These are phyloP conservation scores for Heterodera filipjevi DNA, from an alignment of 2,888 invertebrate species.

Conservation along the genomic window DNA sequence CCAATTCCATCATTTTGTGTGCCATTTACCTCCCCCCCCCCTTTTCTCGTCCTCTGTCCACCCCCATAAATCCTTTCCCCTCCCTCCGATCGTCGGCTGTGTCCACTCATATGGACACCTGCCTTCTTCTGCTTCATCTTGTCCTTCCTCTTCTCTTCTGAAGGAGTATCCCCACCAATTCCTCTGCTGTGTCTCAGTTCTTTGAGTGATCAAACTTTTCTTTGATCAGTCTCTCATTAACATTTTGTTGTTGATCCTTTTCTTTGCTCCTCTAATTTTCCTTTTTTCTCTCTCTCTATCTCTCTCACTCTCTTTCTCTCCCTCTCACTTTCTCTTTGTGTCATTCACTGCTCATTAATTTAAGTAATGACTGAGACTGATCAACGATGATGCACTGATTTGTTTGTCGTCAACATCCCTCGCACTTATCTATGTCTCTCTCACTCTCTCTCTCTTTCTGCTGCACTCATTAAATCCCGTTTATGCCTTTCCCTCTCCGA, in stretches of 20 bases:
- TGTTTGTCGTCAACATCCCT: not conserved
- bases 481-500: not conserved
- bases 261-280: not conserved
- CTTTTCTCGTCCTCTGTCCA: not conserved
- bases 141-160: not conserved
- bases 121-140: not conserved
- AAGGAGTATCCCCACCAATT: not conserved
- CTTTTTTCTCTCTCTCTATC: not conserved
- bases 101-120: not conserved
- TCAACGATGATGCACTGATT: not conserved
- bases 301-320: not conserved
- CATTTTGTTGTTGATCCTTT: not conserved
- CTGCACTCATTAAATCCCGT: not conserved
- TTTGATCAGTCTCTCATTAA: not conserved
- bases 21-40: not conserved
- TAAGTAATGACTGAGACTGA: not conserved
- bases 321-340: not conserved
- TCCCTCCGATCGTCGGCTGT: not conserved
- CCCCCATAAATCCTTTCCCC: not conserved
- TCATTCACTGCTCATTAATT: no score
- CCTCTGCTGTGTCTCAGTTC: not conserved
- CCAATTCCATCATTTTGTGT: not conserved
- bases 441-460: not conserved
- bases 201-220: not conserved
- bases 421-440: not conserved